Conservation (phyloP, 92 coral and sea anemone species). For the Epizoanthus fatuus region DNA sequence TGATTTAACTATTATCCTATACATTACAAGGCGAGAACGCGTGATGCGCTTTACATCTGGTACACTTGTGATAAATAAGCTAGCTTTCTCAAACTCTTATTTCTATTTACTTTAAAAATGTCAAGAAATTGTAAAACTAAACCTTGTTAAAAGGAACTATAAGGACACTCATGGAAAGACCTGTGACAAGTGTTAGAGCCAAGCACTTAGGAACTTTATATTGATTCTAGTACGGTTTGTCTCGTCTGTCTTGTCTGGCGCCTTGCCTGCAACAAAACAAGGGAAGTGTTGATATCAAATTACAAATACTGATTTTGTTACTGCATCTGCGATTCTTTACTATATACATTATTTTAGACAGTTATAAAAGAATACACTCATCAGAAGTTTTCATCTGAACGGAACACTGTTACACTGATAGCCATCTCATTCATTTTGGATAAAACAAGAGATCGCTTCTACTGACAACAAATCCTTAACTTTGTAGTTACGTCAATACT, state of each 20-base stretch:
- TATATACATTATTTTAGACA: too few relatives aligned
- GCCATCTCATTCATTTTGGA: too few relatives aligned
- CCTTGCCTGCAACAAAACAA: conserved; percentile 76
- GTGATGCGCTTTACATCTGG: neutral
- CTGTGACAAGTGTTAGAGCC: neutral
- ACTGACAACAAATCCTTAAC: too few relatives aligned
- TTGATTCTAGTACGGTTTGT: conserved; percentile 76
- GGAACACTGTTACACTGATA: too few relatives aligned
- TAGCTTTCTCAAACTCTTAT: neutral
- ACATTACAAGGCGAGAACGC: neutral
- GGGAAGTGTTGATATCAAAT: neutral
- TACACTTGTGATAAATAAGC: conserved; percentile 22
- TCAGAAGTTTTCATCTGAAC: too few relatives aligned
- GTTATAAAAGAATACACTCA: too few relatives aligned
- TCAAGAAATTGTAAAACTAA: neutral
- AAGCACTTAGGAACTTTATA: neutral
- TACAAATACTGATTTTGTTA: neutral
- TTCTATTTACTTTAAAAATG: conserved; percentile 12
- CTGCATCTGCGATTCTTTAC: too few relatives aligned
- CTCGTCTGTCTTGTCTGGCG: conserved; percentile 87
- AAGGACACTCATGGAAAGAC: neutral
- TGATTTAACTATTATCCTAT: conserved; percentile 1
- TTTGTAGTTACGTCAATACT: too few relatives aligned
- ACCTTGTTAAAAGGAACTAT: conserved; percentile 10
- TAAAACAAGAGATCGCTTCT: too few relatives aligned